These are phyloP conservation scores for Rhagium mordax DNA, from an alignment of 2,888 invertebrate genomes.

Conservation along the genomic window DNA sequence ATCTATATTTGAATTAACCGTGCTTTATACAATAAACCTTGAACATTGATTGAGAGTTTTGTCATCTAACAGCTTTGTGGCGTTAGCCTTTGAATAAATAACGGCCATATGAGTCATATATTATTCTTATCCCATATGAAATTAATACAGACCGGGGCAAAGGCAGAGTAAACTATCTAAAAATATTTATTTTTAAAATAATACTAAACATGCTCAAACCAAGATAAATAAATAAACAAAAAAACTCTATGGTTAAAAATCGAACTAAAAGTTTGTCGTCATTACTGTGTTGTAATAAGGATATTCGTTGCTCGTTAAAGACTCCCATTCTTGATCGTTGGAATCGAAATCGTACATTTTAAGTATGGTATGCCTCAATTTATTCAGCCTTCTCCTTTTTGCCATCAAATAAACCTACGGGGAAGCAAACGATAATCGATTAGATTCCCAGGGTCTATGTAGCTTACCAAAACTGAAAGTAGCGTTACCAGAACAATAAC, in stretches of 20 bases:
- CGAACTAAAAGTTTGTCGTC: conserved; percentile 33
- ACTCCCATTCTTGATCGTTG: conserved; percentile 81
- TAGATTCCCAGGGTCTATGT: background rate
- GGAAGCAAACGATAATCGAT: no score
- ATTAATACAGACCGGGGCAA: no score
- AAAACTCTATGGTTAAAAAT: background rate
- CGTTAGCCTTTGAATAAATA: no score
- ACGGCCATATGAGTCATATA: no score
- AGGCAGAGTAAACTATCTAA: background rate
- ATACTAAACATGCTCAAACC: background rate
- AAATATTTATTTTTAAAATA: conserved; percentile 22
- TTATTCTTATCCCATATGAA: no score
- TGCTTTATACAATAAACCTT: no score
- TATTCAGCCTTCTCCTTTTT: conserved; percentile 73
- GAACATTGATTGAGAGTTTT: no score
- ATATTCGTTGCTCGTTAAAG: conserved; percentile 68
- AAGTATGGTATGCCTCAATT: conserved; percentile 76
- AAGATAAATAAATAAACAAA: background rate
- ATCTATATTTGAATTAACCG: no score
- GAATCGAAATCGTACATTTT: conserved; percentile 80
- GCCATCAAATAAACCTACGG: conserved; percentile 72
- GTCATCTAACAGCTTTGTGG: no score
- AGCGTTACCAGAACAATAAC: conserved; percentile 66
- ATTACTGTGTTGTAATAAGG: conserved; percentile 58
- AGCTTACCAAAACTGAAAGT: conserved; percentile 66